Conservation (phyloP, 2,113 vertebrate species). For the Chionomys nivalis region DNA sequence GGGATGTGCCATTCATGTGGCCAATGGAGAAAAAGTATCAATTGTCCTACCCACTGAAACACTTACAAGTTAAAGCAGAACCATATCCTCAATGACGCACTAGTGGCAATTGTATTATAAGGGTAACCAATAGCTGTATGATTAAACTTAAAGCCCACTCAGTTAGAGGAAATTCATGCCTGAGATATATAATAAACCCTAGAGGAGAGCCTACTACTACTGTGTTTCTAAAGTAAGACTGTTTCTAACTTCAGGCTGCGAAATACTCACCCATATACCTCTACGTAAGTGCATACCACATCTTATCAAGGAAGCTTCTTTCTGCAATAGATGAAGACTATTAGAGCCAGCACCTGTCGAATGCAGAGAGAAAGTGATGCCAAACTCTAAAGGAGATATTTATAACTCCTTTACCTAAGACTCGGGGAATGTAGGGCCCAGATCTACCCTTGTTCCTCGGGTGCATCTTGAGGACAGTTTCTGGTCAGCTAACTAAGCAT, state of each 20-base stretch:
- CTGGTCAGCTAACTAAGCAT: too few species aligned
- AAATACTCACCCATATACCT: neutral
- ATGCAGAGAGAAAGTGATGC: neutral
- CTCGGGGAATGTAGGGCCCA: neutral
- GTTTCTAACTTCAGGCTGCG: neutral
- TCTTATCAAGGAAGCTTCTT: neutral
- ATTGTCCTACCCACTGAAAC: neutral
- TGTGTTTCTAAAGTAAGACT: neutral
- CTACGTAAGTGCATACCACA: neutral
- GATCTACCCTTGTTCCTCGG: too few species aligned
- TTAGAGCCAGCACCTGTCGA: neutral
- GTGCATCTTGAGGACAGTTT: too few species aligned
- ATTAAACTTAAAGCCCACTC: neutral
- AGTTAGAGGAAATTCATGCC: neutral
- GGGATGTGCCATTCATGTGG: neutral
- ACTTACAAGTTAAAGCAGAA: neutral
- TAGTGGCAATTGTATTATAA: neutral
- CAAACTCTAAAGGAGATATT: neutral
- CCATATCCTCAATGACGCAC: neutral
- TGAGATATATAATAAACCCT: neutral
- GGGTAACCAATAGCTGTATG: neutral
- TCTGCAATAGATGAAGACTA: neutral
- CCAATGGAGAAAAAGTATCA: neutral
- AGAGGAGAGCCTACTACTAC: neutral
- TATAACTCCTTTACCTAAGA: neutral